Evolutionary conservation across 2,113 vertebrate genomes (phyloP), one percentile per base, ranked within the genome.

Genomic region (Sphaerodactylus townsendi): DNA sequence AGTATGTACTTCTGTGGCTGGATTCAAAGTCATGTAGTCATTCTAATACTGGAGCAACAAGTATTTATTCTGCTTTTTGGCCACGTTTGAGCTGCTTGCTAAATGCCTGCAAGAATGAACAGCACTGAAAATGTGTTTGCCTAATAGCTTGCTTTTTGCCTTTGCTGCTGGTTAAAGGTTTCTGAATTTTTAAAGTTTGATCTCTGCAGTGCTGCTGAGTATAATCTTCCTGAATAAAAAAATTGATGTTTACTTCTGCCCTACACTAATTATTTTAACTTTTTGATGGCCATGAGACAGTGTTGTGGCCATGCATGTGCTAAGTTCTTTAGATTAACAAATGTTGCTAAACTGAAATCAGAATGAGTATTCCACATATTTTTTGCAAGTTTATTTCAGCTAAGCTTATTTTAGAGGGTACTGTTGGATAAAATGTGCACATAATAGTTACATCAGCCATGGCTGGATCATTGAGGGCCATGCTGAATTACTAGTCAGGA

Each of bases 1-100:
- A 85, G 33, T 75, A 73, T 84, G 13, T 77, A 70, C 83, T n/a
- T 89, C 33, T 86, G 44, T 75, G 82, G 44, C 46, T 2, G 15
- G 59, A 64, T 90, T 89, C 68, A 7, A 77, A 88, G 90, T 91
- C 86, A 86, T 91, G 68, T 88, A 77, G 69, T 81, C 5, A 88
- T 86, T 87, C 88, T 92, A 83, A 94, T 95, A 95, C 95, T 96
- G 97, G 96, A 97, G 97, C 96, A 97, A 97, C 91, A 95, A 96
- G 96, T 96, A 96, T 97, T 96, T 95, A 94, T 25, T 92, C 85
- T 76, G 85, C 91, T 88, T 92, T 85, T 93, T 92, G 92, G 92
- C 95, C 94, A 94, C 92, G 85, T 94, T 89, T 92, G 91, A 95
- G 92, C 92, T 94, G 83, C 94, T 94, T 95, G 94, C 93, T 94